Evolutionary conservation across 2,797 vertebrate genomes (phyloP), one percentile per base, ranked within the genome.

Genomic region (Phrynocephalus vlangalii): DNA sequence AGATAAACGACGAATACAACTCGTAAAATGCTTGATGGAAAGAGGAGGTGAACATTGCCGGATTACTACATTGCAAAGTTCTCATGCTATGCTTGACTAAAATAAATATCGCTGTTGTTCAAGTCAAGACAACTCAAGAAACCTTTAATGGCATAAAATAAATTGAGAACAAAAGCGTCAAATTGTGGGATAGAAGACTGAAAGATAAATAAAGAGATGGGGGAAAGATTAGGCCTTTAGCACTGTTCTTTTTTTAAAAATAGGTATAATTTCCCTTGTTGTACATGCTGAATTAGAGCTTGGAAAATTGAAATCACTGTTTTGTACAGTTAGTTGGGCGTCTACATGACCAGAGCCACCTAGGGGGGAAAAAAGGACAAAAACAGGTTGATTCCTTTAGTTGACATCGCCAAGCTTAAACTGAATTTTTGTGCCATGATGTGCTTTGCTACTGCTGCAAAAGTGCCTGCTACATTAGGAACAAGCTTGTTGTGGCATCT

Each of bases 21-120:
- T 97, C 22, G 90, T 97, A 82, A 94, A 93, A 89, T 87, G 91
- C 87, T 93, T 97, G 87, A 92, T 97, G 56, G 94, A 97, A 66
- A 73, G 52, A 56, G 96, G 96, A 96, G 97, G 97, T 97, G 90
- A 97, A 92, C 66, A 1, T 28, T 38, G 10, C 28, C 3, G 0
- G 2, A 5, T 86, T 75, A 75, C 15, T 75, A 44, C 38, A 20
- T 28, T 87, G 20, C 76, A 80, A 3, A 86, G 13, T 82, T 82
- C 0, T 73, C 20, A 90, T 60, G 44, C 71, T 48, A 56, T 38
- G 10, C 48, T 73, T 90, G 67, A 89, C 82, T 76, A 76, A 76
- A 73, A n/a, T 0, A 2, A 1, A 0, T 76, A 11, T 0, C 0
- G 8, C 4, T 68, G 48, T 9, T 85, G 24, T 38, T 13, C 6